Conservation (phyloP, 2,113 vertebrate species). For the Corythoichthys haematopterus region DNA sequence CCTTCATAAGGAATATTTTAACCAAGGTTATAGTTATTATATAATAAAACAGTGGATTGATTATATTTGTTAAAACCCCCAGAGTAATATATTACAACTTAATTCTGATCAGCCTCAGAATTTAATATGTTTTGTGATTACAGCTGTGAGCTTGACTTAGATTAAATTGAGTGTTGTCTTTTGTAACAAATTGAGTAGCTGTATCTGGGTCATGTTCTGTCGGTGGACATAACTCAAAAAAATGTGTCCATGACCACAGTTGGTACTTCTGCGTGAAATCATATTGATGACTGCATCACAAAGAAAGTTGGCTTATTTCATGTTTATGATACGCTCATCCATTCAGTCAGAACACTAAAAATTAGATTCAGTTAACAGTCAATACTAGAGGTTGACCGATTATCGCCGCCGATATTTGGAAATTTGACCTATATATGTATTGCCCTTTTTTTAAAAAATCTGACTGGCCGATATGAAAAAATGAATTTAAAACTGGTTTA, state of each 20-base stretch:
- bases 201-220: conserved; percentile 1
- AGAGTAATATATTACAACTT: not conserved
- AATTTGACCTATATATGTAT: too few relatives aligned
- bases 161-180: not conserved
- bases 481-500: too few relatives aligned
- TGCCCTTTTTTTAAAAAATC: too few relatives aligned
- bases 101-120: not conserved
- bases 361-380: too few relatives aligned
- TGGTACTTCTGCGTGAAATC: not conserved
- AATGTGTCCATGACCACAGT: not conserved
- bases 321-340: not conserved
- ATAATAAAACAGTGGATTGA: not conserved
- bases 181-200: not conserved
- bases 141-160: not conserved
- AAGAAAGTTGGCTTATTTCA: not conserved
- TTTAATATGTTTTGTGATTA: not conserved
- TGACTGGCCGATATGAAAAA: too few relatives aligned
- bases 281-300: not conserved
- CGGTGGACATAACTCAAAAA: not conserved
- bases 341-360: not conserved
- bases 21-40: too few relatives aligned
- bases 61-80: not conserved
- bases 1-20: too few relatives aligned
- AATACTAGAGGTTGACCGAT: too few relatives aligned
- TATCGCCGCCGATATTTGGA: too few relatives aligned